Evolutionary conservation across 2,888 invertebrate species (phyloP), one percentile per base, ranked within the genome.

Genomic region (Sphinx pinastri): DNA sequence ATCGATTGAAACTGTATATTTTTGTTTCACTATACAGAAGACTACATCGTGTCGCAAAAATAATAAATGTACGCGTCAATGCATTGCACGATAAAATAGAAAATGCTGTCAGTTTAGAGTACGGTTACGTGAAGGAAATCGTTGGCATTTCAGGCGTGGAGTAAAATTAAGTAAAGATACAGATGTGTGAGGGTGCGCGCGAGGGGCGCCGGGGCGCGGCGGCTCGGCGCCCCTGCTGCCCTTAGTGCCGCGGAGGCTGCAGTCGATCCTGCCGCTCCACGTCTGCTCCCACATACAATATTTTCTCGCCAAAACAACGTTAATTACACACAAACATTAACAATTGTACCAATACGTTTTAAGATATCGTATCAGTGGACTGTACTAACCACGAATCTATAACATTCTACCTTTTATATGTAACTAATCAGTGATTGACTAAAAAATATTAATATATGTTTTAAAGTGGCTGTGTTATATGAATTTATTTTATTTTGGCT

Each of bases 161-260:
- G 88, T 85, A 86, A 88, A 92, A 88, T 89, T 84, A 88, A 88
- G 88, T 86, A 88, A 89, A 90, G 90, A 91, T 88, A 88, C 83
- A 83, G 75, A 81, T 81, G 85, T 86, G 88, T 82, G 83, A 75
- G 85, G 78, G 77, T 73, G 81, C 80, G 81, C 75, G 78, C 71
- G 75, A 77, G 80, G 79, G 78, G 79, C 76, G 77, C 70, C 70
- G 77, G 77, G 75, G 77, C 67, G 77, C 77, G 77, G 81, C 73
- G 79, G 81, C 76, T 79, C 72, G 77, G 79, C 73, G 78, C 74
- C 79, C 79, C 75, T 70, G 70, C 68, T 75, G 80, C 85, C 87
- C 86, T 91, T 93, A 94, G 94, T 94, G 86, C 88, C 89, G 90
- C 91, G 93, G 94, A 94, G 92, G 93, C 94, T 94, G 94, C 90